Evolutionary conservation across 2,113 vertebrate genomes (phyloP).

Genomic region (Penelope pileata): DNA sequence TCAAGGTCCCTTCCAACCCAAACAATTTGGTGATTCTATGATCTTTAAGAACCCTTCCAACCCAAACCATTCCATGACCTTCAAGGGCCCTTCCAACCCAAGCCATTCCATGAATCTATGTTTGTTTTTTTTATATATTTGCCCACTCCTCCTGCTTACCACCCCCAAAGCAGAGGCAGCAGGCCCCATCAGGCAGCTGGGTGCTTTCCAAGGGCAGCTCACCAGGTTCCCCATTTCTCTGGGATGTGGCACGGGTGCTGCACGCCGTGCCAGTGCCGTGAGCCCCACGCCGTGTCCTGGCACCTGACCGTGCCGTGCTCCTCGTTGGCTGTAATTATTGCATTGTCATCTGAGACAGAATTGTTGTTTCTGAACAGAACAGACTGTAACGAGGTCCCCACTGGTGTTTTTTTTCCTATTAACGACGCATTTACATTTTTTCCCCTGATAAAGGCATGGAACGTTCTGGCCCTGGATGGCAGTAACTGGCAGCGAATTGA

Average conservation of each 20-base stretch:
- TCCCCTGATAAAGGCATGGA: conserved; percentile 88
- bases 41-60: too few species aligned
- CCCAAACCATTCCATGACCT: too few species aligned
- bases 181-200: too few species aligned
- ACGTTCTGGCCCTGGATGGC: conserved; percentile 96
- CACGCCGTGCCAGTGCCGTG: background rate
- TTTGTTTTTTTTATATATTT: too few species aligned
- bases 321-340: background rate
- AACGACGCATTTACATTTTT: conserved; percentile 1
- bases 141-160: background rate
- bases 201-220: background rate
- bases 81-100: too few species aligned
- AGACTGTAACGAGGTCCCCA: background rate
- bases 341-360: background rate
- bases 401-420: background rate
- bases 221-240: background rate
- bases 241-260: background rate
- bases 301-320: background rate
- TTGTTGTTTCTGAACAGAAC: background rate
- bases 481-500: conserved; percentile 99
- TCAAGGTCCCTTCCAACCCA: too few species aligned
- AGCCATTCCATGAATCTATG: too few species aligned
- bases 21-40: too few species aligned
- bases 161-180: too few species aligned
- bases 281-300: rapidly evolving